Evolutionary conservation across 2,888 invertebrate species (phyloP).

Genomic region (Epiblema foenella): DNA sequence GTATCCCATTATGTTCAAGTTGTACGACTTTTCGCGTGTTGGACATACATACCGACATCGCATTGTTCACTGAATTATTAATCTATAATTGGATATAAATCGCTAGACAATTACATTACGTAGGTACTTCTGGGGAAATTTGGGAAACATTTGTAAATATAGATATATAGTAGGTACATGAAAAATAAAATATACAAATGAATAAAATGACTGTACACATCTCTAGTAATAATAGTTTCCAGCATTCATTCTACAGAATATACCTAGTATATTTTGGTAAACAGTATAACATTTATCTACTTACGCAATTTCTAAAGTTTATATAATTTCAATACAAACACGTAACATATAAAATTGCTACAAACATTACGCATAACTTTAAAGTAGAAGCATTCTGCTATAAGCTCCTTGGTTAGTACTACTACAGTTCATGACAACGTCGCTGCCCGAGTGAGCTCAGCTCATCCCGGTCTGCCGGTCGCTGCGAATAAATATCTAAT

Average conservation of each 20-base stretch:
- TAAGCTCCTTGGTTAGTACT: slow-evolving; percentile 63
- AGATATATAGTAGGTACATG: neutral
- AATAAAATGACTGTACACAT: slow-evolving; percentile 6
- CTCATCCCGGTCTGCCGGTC: slow-evolving; percentile 37
- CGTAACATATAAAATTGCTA: slow-evolving; percentile 61
- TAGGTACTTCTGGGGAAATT: slow-evolving; percentile 6
- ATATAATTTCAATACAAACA: slow-evolving; percentile 48
- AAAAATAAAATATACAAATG: neutral
- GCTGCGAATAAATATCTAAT: slow-evolving; percentile 12
- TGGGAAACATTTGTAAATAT: slow-evolving; percentile 21
- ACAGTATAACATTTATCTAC: slow-evolving; percentile 42
- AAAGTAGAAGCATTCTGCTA: slow-evolving; percentile 50
- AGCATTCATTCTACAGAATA: slow-evolving; percentile 29
- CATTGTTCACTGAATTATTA: slow-evolving; percentile 2
- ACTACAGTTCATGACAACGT: slow-evolving; percentile 56
- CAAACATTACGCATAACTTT: slow-evolving; percentile 51
- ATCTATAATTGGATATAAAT: slow-evolving; percentile 1
- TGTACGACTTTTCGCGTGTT: neutral
- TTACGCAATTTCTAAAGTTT: slow-evolving; percentile 40
- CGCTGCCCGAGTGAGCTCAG: slow-evolving; percentile 47
- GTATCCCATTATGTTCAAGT: neutral
- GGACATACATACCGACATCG: neutral
- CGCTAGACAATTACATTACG: slow-evolving; percentile 17
- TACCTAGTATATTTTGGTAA: slow-evolving; percentile 20
- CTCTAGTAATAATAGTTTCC: slow-evolving; percentile 20